Evolutionary conservation across 2,888 invertebrate species (phyloP), one percentile per base, ranked within the genome.

Genomic region (Terebella lapidaria): DNA sequence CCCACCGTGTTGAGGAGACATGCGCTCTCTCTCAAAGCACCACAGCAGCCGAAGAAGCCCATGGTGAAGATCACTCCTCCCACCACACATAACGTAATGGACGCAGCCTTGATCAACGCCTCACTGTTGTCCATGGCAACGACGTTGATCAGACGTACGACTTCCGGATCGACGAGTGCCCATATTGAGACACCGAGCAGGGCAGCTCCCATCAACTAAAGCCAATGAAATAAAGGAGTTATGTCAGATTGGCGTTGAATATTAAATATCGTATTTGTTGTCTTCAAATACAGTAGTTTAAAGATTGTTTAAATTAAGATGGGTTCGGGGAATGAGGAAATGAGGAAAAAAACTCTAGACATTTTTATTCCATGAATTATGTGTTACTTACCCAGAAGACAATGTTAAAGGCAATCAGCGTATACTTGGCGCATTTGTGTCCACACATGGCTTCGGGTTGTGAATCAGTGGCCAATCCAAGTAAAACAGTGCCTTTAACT

Each of bases 21-120:
- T 35, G 54, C 57, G 54, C 60, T 60, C 25, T 60, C 60, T n/a
- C 51, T 57, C 47, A 57, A 54, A 28, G 60, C 60, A 2, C 60
- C 60, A 46, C 60, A 60, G 30, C 60, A 60, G 18, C 60, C 60
- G 30, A 60, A 54, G 54, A 60, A 60, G 57, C 57, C 51, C n/a
- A 57, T 51, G 27, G 54, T 54, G n/a, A 60, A 57, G 24, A 60
- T 53, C 25, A 60, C 49, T 10, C 53, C 53, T 24, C 60, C 60
- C 20, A 60, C 35, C 2, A 46, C 60, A 26, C 55, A 42, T 4
- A n/a, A 42, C 55, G 10, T 10, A 20, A 53, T 27, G 24, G 27
- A 24, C 15, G 53, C 53, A 10, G 49, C 5, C 22, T 22, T 49
- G 49, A 49, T 22, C 49, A 49, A 24, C 15, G 10, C 49, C 49